Conservation (phyloP, 2,113 vertebrate species). For the Chroicocephalus ridibundus region DNA sequence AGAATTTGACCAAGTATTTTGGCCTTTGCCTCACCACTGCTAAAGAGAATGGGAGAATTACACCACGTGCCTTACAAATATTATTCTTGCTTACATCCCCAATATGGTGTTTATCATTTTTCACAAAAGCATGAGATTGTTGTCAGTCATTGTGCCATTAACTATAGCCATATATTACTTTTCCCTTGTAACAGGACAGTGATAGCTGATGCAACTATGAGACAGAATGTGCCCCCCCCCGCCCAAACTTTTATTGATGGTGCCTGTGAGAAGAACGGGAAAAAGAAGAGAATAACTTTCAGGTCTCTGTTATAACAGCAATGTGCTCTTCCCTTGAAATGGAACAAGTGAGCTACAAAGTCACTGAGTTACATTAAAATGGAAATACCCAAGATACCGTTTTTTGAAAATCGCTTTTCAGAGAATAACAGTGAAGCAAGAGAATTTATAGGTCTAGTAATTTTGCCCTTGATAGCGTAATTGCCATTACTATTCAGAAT, state of each 20-base stretch:
- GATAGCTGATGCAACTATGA: neutral
- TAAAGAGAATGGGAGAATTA: neutral
- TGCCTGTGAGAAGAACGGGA: neutral
- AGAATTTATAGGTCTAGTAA: neutral
- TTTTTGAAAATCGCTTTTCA: neutral
- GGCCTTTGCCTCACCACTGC: neutral
- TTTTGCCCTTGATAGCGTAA: neutral
- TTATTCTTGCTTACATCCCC: neutral
- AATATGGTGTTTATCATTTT: neutral
- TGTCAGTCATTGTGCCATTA: neutral
- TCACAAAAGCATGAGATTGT: neutral
- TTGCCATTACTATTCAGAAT: neutral
- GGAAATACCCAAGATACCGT: neutral
- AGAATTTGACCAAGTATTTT: neutral
- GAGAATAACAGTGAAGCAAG: neutral
- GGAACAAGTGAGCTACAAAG: neutral
- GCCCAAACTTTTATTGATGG: neutral
- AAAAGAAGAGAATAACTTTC: neutral
- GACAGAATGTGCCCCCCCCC: neutral
- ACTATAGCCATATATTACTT: neutral
- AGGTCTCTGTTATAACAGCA: neutral
- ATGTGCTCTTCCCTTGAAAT: neutral
- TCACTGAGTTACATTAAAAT: neutral
- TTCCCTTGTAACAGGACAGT: neutral
- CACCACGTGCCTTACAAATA: neutral